phyloP scores from a whole-genome alignment of 2,113 vertebrate genomes.

The Columba janthina region DNA sequence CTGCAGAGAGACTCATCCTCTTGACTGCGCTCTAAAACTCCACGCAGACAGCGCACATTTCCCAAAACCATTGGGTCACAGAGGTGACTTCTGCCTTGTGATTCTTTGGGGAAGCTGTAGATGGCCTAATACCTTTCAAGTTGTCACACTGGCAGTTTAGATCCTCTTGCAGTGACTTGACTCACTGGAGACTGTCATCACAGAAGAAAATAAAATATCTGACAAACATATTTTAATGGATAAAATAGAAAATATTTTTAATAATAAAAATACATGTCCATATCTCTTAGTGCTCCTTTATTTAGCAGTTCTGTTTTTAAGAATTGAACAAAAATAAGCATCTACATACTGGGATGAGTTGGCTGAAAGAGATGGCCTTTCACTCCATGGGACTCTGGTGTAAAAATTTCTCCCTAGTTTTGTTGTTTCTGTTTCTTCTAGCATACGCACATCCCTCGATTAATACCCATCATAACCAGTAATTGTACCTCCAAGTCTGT shows the following conservation, averaged over 20 bases:
- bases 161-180: not conserved
- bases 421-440: constrained; percentile 58
- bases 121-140: not conserved
- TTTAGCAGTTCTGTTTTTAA: not conserved
- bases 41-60: not conserved
- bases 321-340: not conserved
- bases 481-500: constrained; percentile 98
- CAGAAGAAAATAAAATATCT: not conserved
- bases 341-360: not conserved
- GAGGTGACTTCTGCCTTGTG: not conserved
- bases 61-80: not conserved
- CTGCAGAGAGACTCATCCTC: not conserved
- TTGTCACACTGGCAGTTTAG: not conserved
- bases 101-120: not conserved
- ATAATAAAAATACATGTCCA: not conserved
- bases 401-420: not conserved
- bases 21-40: not conserved
- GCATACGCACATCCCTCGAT: constrained; percentile 94
- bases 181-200: not conserved
- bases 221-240: not conserved
- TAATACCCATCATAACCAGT: constrained; percentile 98
- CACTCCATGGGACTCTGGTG: not conserved
- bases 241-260: not conserved
- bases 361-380: not conserved
- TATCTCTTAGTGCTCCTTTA: not conserved